Evolutionary conservation across 1,140 invertebrate genomes (phyloP), one percentile per base, ranked within the genome.

Genomic region (Palaemon carinicauda): DNA sequence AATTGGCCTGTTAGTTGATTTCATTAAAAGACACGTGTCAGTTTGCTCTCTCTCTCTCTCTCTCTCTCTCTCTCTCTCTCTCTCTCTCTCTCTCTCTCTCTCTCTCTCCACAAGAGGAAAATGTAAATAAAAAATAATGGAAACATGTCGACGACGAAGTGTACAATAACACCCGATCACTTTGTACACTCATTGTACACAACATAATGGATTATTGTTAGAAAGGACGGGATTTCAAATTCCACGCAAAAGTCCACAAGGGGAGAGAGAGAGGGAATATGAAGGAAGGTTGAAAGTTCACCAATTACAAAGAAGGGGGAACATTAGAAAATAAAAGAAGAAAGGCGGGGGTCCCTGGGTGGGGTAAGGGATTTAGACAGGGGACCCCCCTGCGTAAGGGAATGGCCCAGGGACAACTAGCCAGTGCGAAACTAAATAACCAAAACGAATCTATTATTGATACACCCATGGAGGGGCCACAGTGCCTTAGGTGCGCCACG

Each of bases 11-110:
- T n/a, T n/a, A n/a, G n/a, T n/a, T n/a, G n/a, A n/a, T n/a, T n/a
- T n/a, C n/a, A n/a, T n/a, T n/a, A n/a, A n/a, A n/a, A n/a, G n/a
- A n/a, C n/a, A n/a, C n/a, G n/a, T n/a, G n/a, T n/a, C n/a, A n/a
- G 3, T 21, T 5, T 12, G 3, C 56, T 69, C 60, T 69, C 60
- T 69, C 60, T 69, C 60, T 69, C 60, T 69, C 60, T 69, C 60
- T 69, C 60, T 69, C 60, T 69, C 60, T 69, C 60, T 69, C 60
- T 69, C 60, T 69, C 60, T 69, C 60, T 69, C 60, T 69, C 60
- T 69, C 60, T 69, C 60, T 69, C 60, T 69, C 60, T 69, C 60
- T 69, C 60, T 69, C 60, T 65, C 56, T 4, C 56, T 65, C 56
- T 65, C 7, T 4, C 56, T 65, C 56, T 65, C 1, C 27, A 27